Conservation (phyloP, 2,888 invertebrate species). For the Hirudinaria manillensis region DNA sequence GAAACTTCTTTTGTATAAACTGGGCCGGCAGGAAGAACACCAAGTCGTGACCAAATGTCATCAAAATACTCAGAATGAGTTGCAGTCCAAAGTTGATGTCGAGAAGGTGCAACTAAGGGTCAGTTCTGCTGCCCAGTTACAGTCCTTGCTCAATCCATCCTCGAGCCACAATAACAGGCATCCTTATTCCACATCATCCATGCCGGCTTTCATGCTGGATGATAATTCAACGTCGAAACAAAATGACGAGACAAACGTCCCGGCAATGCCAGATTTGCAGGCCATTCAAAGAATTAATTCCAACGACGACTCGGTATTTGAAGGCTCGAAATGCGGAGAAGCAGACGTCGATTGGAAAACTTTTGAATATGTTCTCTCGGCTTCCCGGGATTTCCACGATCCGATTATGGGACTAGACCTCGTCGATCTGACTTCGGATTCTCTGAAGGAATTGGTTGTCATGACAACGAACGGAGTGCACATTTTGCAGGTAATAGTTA, state of each 20-base stretch:
- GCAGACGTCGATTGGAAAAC: neutral
- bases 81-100: no score
- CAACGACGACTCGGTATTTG: neutral
- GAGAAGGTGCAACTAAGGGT: no score
- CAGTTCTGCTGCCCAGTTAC: no score
- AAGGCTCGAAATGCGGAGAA: neutral
- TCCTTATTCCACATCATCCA: neutral
- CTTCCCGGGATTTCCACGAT: slow-evolving; percentile 45
- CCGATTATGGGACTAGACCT: slow-evolving; percentile 63
- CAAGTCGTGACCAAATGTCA: neutral
- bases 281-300: neutral
- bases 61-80: no score
- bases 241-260: neutral
- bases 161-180: no score
- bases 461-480: slow-evolving; percentile 65
- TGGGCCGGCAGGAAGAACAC: neutral
- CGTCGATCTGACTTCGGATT: slow-evolving; percentile 65
- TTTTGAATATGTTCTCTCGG: slow-evolving; percentile 1
- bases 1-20: slow-evolving; percentile 7
- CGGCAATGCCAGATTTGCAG: no score
- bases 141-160: no score
- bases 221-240: neutral
- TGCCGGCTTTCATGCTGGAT: neutral
- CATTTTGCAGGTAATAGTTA: slow-evolving; percentile 58
- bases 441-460: slow-evolving; percentile 64